Evolutionary conservation across 1,140 invertebrate genomes (phyloP).

Genomic region (Drosophila bifasciata): DNA sequence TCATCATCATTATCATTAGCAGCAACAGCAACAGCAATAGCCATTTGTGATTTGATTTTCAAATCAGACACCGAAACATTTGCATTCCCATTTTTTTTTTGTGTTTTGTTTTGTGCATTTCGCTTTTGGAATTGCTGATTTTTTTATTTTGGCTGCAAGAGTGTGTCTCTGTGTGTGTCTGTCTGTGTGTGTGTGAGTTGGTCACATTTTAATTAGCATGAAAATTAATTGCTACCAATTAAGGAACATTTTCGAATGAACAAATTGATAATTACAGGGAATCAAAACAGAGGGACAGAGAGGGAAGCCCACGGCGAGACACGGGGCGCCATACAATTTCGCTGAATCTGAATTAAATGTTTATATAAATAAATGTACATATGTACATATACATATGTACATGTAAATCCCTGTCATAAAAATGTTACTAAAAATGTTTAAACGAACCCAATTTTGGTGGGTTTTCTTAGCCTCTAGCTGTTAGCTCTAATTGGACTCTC

Average conservation of each 20-base stretch:
- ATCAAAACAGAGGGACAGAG: neutral
- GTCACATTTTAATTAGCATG: constrained; percentile 59
- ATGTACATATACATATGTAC: no score
- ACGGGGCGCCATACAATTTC: no score
- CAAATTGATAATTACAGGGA: constrained; percentile 54
- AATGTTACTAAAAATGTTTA: no score
- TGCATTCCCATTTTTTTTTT: constrained; percentile 32
- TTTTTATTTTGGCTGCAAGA: neutral
- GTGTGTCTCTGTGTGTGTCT: neutral
- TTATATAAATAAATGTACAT: no score
- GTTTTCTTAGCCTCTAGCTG: no score
- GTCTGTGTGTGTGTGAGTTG: constrained; percentile 24
- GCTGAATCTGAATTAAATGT: no score
- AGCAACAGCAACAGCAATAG: constrained; percentile 10
- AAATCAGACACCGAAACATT: constrained; percentile 16
- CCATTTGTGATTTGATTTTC: constrained; percentile 38
- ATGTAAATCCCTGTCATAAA: no score
- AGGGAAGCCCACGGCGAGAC: no score
- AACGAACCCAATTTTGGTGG: no score
- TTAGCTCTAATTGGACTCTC: constrained; percentile 20
- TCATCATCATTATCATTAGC: constrained; percentile 10
- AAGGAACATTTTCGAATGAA: constrained; percentile 51
- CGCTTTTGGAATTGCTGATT: no score
- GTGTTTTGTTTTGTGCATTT: constrained; percentile 13
- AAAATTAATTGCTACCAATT: constrained; percentile 62